Conservation (phyloP, 2,888 invertebrate genomes). For the Laothoe populi region DNA sequence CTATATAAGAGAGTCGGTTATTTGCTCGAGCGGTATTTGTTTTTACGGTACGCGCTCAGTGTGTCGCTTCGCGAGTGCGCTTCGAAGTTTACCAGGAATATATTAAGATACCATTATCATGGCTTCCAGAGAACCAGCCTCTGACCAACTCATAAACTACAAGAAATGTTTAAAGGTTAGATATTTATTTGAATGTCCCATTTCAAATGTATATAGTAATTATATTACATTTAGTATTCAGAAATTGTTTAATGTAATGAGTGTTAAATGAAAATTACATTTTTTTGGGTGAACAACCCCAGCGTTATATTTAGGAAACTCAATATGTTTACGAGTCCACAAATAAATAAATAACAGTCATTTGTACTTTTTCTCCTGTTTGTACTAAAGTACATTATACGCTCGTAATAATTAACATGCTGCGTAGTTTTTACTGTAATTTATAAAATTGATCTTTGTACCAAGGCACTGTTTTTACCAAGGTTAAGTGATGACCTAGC, state of each 20-base stretch:
- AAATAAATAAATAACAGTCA: background rate
- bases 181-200: background rate
- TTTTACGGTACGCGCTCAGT: conserved; percentile 61
- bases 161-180: conserved; percentile 86
- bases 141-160: conserved; percentile 86
- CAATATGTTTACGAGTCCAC: background rate
- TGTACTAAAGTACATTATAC: background rate
- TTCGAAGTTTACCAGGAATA: conserved; percentile 31
- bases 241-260: background rate
- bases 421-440: conserved; percentile 34
- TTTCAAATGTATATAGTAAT: no score
- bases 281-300: background rate
- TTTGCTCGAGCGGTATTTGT: conserved; percentile 57
- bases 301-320: background rate
- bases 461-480: conserved; percentile 26
- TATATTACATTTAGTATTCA: background rate
- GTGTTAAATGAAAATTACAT: background rate
- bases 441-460: conserved; percentile 42
- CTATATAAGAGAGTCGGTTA: conserved; percentile 62
- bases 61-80: conserved; percentile 56
- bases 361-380: background rate
- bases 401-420: conserved; percentile 24
- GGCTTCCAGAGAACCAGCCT: conserved; percentile 84
- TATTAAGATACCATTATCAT: conserved; percentile 41
- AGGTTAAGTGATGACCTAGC: background rate